Percentiles rank a stretch among this genome's conserved stretches.
phyloP scores from a whole-genome alignment of 2,113 vertebrate genomes.

The Neopipo cinnamomea region DNA sequence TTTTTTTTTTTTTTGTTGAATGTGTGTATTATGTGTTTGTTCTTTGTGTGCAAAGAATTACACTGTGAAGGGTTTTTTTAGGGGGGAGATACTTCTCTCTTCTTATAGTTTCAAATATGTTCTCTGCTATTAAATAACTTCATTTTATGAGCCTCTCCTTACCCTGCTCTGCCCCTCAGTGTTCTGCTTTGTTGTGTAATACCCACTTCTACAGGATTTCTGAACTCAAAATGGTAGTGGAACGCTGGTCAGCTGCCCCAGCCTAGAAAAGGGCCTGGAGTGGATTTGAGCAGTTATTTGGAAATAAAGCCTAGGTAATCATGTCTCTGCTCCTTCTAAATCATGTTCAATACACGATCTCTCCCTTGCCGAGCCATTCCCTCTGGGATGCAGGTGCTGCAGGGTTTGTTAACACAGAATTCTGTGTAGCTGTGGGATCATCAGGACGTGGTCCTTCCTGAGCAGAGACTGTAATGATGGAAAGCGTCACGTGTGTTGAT shows the following conservation, averaged over 20 bases:
- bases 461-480: not conserved
- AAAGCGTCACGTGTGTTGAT: not conserved
- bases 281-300: not conserved
- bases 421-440: not conserved
- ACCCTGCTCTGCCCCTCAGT: not conserved
- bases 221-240: not conserved
- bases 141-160: not conserved
- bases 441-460: not conserved
- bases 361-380: not conserved
- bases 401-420: not conserved
- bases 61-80: not conserved
- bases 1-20: not conserved
- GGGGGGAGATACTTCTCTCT: not conserved
- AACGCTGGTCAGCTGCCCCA: not conserved
- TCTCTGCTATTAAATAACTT: not conserved
- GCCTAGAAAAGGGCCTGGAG: not conserved
- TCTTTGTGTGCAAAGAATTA: not conserved
- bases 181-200: not conserved
- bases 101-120: not conserved
- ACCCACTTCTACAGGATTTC: not conserved
- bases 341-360: fast-evolving
- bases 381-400: not conserved
- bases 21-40: not conserved
- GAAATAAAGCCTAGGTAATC: not conserved
- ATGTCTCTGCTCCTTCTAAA: not conserved